A percentile compares a stretch with the other conserved stretches of the same genome.
Conservation (phyloP, 2,113 vertebrate species). For the Malurus melanocephalus region DNA sequence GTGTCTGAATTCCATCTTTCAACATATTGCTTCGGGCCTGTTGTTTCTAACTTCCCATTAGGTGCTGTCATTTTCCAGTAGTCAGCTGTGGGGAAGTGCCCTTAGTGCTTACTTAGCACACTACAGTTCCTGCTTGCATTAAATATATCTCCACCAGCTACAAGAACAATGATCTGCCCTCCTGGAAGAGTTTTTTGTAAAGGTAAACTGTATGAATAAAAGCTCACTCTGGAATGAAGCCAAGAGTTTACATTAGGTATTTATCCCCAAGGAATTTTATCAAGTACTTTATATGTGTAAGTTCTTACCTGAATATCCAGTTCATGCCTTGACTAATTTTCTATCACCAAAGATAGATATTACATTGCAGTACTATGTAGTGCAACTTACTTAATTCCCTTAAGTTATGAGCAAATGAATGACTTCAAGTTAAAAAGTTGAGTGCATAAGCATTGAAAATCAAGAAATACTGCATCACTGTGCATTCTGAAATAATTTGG, state of each 20-base stretch:
- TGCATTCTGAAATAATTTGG: not conserved
- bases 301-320: not conserved
- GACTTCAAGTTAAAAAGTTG: not conserved
- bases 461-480: not conserved
- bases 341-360: not conserved
- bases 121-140: not conserved
- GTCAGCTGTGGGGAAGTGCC: not conserved
- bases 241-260: not conserved
- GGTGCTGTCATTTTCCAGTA: conserved; percentile 30
- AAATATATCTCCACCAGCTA: not conserved
- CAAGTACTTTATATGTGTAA: not conserved
- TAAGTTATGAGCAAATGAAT: not conserved
- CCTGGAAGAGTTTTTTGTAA: not conserved
- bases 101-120: not conserved
- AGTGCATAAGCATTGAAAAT: not conserved
- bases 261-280: not conserved
- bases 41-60: not conserved
- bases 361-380: not conserved
- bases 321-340: not conserved
- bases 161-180: not conserved
- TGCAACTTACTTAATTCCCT: not conserved
- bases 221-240: not conserved
- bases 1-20: conserved; percentile 9
- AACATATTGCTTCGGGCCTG: not conserved
- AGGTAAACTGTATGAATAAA: not conserved